Conservation (phyloP, 2,797 vertebrate genomes). For the Pantherophis alleghaniensis region DNA sequence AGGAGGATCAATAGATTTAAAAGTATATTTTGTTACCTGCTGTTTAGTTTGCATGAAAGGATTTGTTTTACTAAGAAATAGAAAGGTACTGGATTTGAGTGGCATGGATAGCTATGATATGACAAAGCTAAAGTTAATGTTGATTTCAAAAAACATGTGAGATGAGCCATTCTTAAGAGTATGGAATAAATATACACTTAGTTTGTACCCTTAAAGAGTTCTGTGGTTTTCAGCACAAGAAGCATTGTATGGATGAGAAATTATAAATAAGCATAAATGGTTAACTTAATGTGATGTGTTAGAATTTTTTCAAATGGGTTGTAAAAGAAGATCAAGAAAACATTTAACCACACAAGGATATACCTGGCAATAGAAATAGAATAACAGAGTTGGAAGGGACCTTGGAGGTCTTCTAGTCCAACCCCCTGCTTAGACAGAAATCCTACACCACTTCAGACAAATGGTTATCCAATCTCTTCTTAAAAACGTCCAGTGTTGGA, state of each 20-base stretch:
- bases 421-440: too few species aligned
- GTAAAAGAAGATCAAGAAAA: not conserved
- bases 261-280: not conserved
- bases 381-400: too few species aligned
- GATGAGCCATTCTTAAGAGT: not conserved
- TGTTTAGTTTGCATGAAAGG: not conserved
- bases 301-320: not conserved
- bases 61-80: not conserved
- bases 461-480: too few species aligned
- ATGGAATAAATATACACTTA: not conserved
- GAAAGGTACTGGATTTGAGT: not conserved
- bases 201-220: too few species aligned
- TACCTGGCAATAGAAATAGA: not conserved
- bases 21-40: not conserved
- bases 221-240: not conserved
- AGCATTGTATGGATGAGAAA: not conserved
- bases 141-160: too few species aligned
- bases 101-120: not conserved
- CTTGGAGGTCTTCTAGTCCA: too few species aligned
- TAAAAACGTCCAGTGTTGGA: too few species aligned
- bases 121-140: not conserved
- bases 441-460: too few species aligned
- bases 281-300: not conserved
- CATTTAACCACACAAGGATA: not conserved
- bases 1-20: not conserved